Conservation (phyloP, 2,797 vertebrate genomes). For the Cetoscarus ocellatus region DNA sequence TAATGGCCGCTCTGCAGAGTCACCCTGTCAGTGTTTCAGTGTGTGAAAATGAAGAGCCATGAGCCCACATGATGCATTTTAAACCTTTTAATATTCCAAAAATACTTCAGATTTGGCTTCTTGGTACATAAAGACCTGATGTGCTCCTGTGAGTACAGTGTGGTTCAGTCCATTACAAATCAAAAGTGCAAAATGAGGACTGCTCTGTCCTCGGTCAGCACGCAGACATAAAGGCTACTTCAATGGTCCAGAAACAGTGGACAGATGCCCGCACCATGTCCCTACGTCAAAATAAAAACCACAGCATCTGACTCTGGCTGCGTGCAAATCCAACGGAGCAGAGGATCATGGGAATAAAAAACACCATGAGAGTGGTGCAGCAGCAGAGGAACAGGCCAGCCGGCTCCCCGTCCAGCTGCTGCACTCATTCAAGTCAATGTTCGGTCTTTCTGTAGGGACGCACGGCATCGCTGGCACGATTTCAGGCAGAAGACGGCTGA, state of each 20-base stretch:
- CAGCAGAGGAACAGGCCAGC: slow-evolving; percentile 79
- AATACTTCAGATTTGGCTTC: slow-evolving; percentile 81
- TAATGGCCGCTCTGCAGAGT: not conserved
- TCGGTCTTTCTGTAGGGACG: not conserved
- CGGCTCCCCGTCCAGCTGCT: slow-evolving; percentile 41
- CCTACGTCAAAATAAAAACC: not conserved
- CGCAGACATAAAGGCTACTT: slow-evolving; percentile 68
- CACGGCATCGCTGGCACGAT: no score
- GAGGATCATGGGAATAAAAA: slow-evolving; percentile 25
- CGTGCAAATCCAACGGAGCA: slow-evolving; percentile 53
- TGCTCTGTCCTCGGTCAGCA: slow-evolving; percentile 49
- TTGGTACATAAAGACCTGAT: slow-evolving; percentile 77
- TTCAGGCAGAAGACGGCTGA: no score
- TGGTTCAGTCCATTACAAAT: slow-evolving; percentile 71
- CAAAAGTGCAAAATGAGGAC: slow-evolving; percentile 82
- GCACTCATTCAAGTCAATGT: slow-evolving; percentile 37
- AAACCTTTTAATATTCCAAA: slow-evolving; percentile 82
- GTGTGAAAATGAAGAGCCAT: slow-evolving; percentile 24
- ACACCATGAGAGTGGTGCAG: slow-evolving; percentile 33
- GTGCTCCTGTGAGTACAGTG: slow-evolving; percentile 73
- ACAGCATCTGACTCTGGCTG: slow-evolving; percentile 52
- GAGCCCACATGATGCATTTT: slow-evolving; percentile 48
- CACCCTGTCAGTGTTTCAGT: not conserved
- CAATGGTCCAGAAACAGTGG: slow-evolving; percentile 58
- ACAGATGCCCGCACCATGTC: slow-evolving; percentile 38